Percentiles rank a stretch among this genome's conserved stretches.
Evolutionary conservation across 2,888 invertebrate genomes (phyloP).

Genomic region (Cheilosia vernalis): DNA sequence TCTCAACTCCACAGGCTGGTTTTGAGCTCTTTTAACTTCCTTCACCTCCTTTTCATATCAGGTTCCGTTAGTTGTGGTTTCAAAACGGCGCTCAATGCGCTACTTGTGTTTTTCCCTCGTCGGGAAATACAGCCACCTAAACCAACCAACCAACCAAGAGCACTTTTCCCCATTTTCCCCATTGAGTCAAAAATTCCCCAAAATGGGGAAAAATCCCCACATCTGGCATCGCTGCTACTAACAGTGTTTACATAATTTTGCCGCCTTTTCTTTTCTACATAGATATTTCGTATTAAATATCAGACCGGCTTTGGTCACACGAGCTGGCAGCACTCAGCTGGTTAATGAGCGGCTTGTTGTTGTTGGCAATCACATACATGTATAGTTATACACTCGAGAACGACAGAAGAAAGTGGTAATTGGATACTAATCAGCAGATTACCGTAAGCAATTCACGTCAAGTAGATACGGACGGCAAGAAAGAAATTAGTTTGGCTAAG

Average conservation of each 20-base stretch:
- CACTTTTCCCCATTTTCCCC: no score
- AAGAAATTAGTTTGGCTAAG: slow-evolving; percentile 23
- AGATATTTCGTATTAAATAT: slow-evolving; percentile 29
- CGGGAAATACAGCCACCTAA: no score
- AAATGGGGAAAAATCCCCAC: no score
- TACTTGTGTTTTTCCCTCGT: no score
- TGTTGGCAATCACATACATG: slow-evolving; percentile 52
- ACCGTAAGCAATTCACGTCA: slow-evolving; percentile 68
- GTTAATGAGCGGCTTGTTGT: slow-evolving; percentile 47
- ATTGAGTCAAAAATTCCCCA: no score
- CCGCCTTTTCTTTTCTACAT: slow-evolving; percentile 20
- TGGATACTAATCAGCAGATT: slow-evolving; percentile 71
- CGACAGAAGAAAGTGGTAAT: slow-evolving; percentile 69
- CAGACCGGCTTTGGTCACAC: slow-evolving; percentile 18
- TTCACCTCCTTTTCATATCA: no score
- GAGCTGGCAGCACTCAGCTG: slow-evolving; percentile 31
- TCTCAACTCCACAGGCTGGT: no score
- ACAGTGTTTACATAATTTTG: slow-evolving; percentile 48
- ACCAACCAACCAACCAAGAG: no score
- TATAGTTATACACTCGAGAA: not conserved
- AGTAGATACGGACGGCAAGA: slow-evolving; percentile 23
- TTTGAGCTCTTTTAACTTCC: no score
- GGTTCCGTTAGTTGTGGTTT: no score
- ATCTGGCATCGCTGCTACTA: no score
- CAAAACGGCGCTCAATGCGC: no score